A percentile compares a stretch with the other conserved stretches of the same genome.
Conservation (phyloP, 2,113 vertebrate species). For the Labrus mixtus region DNA sequence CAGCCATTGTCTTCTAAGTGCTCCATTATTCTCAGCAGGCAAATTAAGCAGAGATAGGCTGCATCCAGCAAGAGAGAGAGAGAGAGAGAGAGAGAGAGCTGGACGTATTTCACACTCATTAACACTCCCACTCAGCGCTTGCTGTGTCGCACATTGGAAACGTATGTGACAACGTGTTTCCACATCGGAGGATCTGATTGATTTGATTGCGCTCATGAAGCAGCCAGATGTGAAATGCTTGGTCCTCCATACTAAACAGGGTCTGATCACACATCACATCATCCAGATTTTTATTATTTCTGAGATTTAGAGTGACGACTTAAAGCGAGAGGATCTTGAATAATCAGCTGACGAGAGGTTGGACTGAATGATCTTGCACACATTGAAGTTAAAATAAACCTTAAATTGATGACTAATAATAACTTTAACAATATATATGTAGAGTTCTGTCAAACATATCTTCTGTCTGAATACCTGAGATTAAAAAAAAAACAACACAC, state of each 20-base stretch:
- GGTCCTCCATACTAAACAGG: neutral
- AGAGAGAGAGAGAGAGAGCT: too few species aligned
- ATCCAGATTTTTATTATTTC: neutral
- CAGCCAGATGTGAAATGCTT: slow-evolving; percentile 26
- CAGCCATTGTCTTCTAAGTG: neutral
- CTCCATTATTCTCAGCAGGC: neutral
- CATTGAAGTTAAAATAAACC: neutral
- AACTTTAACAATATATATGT: neutral
- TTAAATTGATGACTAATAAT: neutral
- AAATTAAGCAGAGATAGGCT: neutral
- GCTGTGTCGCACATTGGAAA: neutral
- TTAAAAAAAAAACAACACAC: neutral
- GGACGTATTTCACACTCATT: neutral
- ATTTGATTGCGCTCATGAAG: neutral
- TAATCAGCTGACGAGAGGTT: neutral
- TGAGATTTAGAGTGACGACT: slow-evolving; percentile 5
- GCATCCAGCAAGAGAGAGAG: neutral
- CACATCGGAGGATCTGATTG: neutral
- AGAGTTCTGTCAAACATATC: neutral
- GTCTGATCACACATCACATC: neutral
- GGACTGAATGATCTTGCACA: neutral
- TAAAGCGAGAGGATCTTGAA: neutral
- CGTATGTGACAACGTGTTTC: neutral
- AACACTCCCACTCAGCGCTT: neutral
- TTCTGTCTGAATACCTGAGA: neutral